phyloP scores from a whole-genome alignment of 1,140 invertebrate genomes.

The Pseudomyrmex gracilis region DNA sequence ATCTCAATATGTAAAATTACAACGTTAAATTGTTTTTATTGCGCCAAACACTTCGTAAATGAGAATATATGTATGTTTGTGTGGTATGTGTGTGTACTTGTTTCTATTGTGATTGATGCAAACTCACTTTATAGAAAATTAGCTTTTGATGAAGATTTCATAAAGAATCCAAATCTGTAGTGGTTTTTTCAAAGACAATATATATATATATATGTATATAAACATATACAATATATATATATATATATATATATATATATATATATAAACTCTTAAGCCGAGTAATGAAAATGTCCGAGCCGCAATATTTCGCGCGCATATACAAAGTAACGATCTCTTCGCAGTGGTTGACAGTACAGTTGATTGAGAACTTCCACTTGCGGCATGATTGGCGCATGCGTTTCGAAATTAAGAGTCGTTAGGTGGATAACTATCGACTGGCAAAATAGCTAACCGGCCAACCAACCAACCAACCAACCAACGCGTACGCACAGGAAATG shows the following conservation, averaged over 20 bases:
- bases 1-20: background rate
- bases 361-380: slow-evolving; percentile 49
- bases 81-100: background rate
- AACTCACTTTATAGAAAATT: too few relatives aligned
- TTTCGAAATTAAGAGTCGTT: slow-evolving; percentile 55
- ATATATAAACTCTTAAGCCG: background rate
- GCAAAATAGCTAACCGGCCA: slow-evolving; percentile 25
- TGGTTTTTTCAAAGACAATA: too few relatives aligned
- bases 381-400: slow-evolving; percentile 43
- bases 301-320: background rate
- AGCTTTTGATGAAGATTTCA: too few relatives aligned
- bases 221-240: too few relatives aligned
- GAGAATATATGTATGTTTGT: background rate
- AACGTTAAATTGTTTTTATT: background rate
- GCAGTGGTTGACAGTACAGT: slow-evolving; percentile 7
- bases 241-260: too few relatives aligned
- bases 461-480: slow-evolving; percentile 19
- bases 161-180: too few relatives aligned
- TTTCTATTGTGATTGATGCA: background rate
- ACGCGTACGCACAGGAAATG: background rate
- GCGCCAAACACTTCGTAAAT: too few relatives aligned
- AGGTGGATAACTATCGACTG: slow-evolving; percentile 55
- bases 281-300: background rate
- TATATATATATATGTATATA: too few relatives aligned
- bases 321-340: background rate